Evolutionary conservation across 2,113 vertebrate genomes (phyloP).

Genomic region (Solea solea): DNA sequence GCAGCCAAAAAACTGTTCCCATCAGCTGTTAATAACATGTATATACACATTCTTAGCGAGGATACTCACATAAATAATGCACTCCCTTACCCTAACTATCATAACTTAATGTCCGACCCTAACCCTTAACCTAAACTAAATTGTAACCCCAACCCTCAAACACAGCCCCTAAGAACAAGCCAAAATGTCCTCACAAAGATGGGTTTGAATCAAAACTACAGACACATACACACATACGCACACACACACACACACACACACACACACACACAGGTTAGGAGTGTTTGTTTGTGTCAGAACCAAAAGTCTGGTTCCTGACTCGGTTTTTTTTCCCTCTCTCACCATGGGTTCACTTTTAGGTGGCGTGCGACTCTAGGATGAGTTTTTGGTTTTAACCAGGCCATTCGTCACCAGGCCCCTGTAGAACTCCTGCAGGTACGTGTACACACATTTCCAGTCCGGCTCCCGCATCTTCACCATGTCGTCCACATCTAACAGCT

Average conservation of each 20-base stretch:
- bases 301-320: conserved; percentile 26
- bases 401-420: conserved; percentile 98
- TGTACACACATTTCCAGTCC: conserved; percentile 99
- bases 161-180: too few species aligned
- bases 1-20: conserved; percentile 25
- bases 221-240: not conserved
- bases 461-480: conserved; percentile 99
- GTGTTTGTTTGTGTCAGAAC: conserved; percentile 13
- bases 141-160: too few species aligned
- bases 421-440: conserved; percentile 99
- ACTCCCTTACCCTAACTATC: not conserved
- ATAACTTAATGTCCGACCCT: too few species aligned
- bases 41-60: not conserved
- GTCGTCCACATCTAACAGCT: conserved; percentile 99
- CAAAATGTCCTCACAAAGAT: too few species aligned
- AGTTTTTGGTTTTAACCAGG: conserved; percentile 99
- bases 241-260: not conserved
- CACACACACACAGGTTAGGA: too few species aligned
- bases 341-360: conserved; percentile 76
- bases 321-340: conserved; percentile 68
- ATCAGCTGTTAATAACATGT: not conserved
- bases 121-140: too few species aligned
- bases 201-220: too few species aligned
- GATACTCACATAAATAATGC: too few species aligned
- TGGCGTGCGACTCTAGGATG: conserved; percentile 85